Evolutionary conservation across 2,888 invertebrate species (phyloP).

Genomic region (Cylindroiulus punctatus): DNA sequence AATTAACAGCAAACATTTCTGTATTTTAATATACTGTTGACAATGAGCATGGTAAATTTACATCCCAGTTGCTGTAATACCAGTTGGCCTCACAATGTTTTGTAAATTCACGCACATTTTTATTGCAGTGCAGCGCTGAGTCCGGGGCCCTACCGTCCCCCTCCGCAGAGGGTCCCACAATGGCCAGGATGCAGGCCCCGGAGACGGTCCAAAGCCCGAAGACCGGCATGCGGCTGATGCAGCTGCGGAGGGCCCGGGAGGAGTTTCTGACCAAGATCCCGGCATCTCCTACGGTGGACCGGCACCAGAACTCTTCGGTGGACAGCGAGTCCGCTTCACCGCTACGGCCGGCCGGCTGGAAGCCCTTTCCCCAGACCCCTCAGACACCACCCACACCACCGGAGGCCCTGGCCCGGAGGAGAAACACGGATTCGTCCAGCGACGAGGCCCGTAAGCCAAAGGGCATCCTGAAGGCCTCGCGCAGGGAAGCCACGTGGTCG

Average conservation of each 20-base stretch:
- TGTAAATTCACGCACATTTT: too few relatives aligned
- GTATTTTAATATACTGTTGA: too few relatives aligned
- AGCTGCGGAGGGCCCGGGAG: slow-evolving; percentile 46
- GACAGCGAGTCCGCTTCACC: background rate
- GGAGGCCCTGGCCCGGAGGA: background rate
- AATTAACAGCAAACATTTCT: too few relatives aligned
- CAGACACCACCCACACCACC: background rate
- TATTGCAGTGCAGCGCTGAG: too few relatives aligned
- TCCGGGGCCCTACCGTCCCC: too few relatives aligned
- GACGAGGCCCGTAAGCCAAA: slow-evolving; percentile 48
- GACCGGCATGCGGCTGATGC: slow-evolving; percentile 17
- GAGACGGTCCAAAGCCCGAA: slow-evolving; percentile 46
- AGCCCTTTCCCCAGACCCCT: background rate
- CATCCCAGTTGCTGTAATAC: too few relatives aligned
- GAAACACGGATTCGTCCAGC: background rate
- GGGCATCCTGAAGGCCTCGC: slow-evolving; percentile 53
- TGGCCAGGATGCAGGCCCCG: background rate
- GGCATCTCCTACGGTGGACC: background rate
- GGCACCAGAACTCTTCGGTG: background rate
- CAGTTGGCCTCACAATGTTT: too few relatives aligned
- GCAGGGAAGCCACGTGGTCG: background rate
- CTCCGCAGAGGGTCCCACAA: background rate
- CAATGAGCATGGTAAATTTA: too few relatives aligned
- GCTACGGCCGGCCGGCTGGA: background rate
- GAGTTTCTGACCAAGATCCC: slow-evolving; percentile 53